Evolutionary conservation across 1,140 invertebrate genomes (phyloP).

Genomic region (Meteorus sp.): DNA sequence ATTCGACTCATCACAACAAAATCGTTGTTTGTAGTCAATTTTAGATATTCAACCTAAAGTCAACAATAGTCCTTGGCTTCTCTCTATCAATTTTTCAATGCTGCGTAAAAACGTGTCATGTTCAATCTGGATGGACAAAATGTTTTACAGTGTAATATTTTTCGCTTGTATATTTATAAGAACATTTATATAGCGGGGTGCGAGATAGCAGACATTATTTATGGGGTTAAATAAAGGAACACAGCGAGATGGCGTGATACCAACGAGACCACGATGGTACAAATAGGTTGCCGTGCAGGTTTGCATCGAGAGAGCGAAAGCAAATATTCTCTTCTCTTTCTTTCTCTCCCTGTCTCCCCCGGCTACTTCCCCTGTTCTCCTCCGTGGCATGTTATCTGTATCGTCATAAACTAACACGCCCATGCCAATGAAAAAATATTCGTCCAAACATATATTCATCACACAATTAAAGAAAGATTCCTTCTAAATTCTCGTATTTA

Average conservation of each 20-base stretch:
- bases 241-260: constrained; percentile 50
- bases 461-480: too few relatives aligned
- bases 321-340: background rate
- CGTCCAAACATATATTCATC: too few relatives aligned
- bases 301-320: constrained; percentile 35
- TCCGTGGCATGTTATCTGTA: constrained; percentile 33
- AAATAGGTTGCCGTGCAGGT: constrained; percentile 49
- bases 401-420: constrained; percentile 41
- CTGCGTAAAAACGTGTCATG: too few relatives aligned
- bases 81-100: too few relatives aligned
- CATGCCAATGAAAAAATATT: too few relatives aligned
- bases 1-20: too few relatives aligned
- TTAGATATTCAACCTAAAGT: too few relatives aligned
- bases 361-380: too few relatives aligned
- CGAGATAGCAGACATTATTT: constrained; percentile 54
- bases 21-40: too few relatives aligned
- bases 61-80: too few relatives aligned
- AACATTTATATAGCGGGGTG: constrained; percentile 38
- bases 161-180: constrained; percentile 37
- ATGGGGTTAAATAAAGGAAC: constrained; percentile 57
- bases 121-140: too few relatives aligned
- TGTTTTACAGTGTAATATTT: constrained; percentile 40
- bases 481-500: background rate
- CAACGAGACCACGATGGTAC: constrained; percentile 37
- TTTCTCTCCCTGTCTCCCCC: background rate